Percentiles rank a stretch among this genome's conserved stretches.
phyloP scores from a whole-genome alignment of 2,888 invertebrate genomes.

The Brachyopa scutellaris region DNA sequence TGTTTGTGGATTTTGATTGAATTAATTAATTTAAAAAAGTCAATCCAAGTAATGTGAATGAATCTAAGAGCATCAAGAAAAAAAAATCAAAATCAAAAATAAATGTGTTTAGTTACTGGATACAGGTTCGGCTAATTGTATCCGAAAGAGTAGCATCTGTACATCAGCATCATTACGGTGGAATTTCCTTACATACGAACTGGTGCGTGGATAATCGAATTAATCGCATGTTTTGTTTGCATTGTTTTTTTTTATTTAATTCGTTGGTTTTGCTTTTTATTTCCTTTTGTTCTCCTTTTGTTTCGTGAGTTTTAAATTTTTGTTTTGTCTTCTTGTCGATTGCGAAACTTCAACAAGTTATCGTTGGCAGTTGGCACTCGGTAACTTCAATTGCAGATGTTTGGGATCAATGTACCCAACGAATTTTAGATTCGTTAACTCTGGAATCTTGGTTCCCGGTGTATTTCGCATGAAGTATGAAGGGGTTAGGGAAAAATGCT shows the following conservation, averaged over 20 bases:
- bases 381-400: slow-evolving; percentile 60
- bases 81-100: background rate
- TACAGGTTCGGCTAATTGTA: slow-evolving; percentile 50
- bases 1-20: slow-evolving; percentile 37
- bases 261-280: slow-evolving; percentile 1
- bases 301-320: slow-evolving; percentile 4
- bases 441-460: background rate
- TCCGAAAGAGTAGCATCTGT: slow-evolving; percentile 48
- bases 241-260: background rate
- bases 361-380: slow-evolving; percentile 20
- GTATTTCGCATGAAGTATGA: background rate
- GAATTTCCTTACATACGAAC: slow-evolving; percentile 43
- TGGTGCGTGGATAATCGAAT: slow-evolving; percentile 71
- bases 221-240: slow-evolving; percentile 40
- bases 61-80: slow-evolving; percentile 2
- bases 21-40: slow-evolving; percentile 35
- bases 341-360: slow-evolving; percentile 63
- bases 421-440: slow-evolving; percentile 54
- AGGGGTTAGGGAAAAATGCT: slow-evolving; percentile 1
- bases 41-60: slow-evolving; percentile 38
- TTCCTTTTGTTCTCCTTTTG: slow-evolving; percentile 4
- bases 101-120: slow-evolving; percentile 13
- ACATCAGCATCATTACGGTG: slow-evolving; percentile 44
- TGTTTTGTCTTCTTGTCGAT: slow-evolving; percentile 1
- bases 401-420: slow-evolving; percentile 58